Evolutionary conservation across 1,140 invertebrate species (phyloP).

Genomic region (Bombus polaris): DNA sequence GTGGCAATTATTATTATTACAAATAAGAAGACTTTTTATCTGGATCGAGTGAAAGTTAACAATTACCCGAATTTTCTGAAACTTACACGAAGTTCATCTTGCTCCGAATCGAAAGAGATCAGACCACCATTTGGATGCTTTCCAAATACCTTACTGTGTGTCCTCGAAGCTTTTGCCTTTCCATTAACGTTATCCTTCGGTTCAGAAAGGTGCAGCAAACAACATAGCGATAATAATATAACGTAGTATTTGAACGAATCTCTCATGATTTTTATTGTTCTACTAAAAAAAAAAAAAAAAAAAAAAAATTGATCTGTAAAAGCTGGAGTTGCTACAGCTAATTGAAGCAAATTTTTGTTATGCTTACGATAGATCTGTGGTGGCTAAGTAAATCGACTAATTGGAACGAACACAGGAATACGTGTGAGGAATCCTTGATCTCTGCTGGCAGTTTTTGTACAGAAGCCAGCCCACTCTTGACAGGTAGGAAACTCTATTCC

Average conservation of each 20-base stretch:
- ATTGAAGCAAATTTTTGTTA: neutral
- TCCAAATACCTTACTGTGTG: neutral
- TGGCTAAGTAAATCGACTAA: neutral
- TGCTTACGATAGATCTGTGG: too few relatives aligned
- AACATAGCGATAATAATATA: neutral
- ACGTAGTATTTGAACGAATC: neutral
- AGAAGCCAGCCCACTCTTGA: conserved; percentile 25
- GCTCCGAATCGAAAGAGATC: conserved; percentile 68
- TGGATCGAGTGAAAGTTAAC: too few relatives aligned
- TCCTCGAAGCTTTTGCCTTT: neutral
- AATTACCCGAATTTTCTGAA: neutral
- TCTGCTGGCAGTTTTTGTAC: conserved; percentile 35
- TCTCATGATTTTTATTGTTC: neutral
- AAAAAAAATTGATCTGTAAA: too few relatives aligned
- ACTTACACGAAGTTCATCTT: conserved; percentile 72
- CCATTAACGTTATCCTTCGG: neutral
- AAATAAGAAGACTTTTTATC: neutral
- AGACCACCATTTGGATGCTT: conserved; percentile 42
- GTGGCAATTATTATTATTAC: neutral
- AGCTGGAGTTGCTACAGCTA: neutral
- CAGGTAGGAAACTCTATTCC: conserved; percentile 56
- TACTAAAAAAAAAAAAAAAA: neutral
- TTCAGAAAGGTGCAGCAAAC: neutral
- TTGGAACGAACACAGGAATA: conserved; percentile 1
- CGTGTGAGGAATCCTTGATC: conserved; percentile 25